phyloP scores from a whole-genome alignment of 2,888 invertebrate species.

The Diplolepis rosae region DNA sequence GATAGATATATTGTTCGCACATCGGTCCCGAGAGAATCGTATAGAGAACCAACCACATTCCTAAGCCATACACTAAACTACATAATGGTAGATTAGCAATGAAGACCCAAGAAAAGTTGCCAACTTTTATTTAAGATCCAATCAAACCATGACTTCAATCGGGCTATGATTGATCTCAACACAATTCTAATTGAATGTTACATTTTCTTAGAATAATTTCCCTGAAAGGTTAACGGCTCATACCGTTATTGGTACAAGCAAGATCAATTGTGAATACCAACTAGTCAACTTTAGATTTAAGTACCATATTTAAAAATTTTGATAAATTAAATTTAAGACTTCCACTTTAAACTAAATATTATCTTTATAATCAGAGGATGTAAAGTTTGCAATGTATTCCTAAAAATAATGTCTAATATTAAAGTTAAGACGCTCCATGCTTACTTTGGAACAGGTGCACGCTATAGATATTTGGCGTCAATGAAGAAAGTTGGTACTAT shows the following conservation, averaged over 20 bases:
- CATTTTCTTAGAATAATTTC: constrained; percentile 11
- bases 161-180: constrained; percentile 5
- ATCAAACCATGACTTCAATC: background rate
- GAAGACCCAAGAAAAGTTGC: background rate
- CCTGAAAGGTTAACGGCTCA: constrained; percentile 17
- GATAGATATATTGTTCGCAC: background rate
- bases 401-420: background rate
- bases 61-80: background rate
- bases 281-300: too few relatives aligned
- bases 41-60: background rate
- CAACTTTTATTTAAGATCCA: background rate
- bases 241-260: constrained; percentile 8
- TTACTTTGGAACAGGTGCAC: constrained; percentile 11
- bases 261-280: background rate
- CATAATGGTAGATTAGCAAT: constrained; percentile 3
- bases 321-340: background rate
- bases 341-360: background rate
- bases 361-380: background rate
- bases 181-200: constrained; percentile 6
- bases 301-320: too few relatives aligned
- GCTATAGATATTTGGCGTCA: constrained; percentile 14
- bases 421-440: background rate
- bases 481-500: constrained; percentile 21
- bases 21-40: background rate
- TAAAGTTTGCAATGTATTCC: constrained; percentile 1